Percentiles rank a stretch among this genome's conserved stretches.
Conservation (phyloP, 2,113 vertebrate genomes). For the Trogon melanurus region DNA sequence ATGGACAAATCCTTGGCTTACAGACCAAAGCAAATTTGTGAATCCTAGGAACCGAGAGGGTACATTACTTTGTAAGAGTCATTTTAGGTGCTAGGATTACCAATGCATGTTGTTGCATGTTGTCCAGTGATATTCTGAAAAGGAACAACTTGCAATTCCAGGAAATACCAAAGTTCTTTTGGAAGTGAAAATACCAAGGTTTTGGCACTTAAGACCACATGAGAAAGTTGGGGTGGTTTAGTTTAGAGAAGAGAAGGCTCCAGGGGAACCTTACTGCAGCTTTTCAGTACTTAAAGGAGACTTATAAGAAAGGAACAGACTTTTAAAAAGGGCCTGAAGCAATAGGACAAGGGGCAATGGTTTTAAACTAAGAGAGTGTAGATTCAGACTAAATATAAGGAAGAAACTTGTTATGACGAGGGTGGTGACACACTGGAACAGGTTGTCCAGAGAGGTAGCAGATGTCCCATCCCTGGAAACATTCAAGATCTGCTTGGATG, state of each 20-base stretch:
- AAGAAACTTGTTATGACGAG: not conserved
- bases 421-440: no score
- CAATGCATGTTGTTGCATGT: not conserved
- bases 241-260: not conserved
- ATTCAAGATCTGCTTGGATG: no score
- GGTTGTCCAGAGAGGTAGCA: no score
- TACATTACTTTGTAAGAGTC: not conserved
- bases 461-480: no score
- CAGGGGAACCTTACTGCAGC: not conserved
- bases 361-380: not conserved
- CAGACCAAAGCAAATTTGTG: not conserved
- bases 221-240: not conserved
- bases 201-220: not conserved
- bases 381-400: not conserved
- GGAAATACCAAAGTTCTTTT: conserved; percentile 17
- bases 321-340: not conserved
- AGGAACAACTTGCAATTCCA: not conserved
- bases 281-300: not conserved
- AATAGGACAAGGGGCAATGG: not conserved
- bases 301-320: not conserved
- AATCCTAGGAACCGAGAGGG: not conserved
- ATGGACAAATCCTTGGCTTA: not conserved
- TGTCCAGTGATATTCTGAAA: not conserved
- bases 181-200: not conserved
- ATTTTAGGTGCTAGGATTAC: not conserved